Base-by-base conservation (phyloP, 2,113 vertebrate species). In the Dipodomys ordii region DNA sequence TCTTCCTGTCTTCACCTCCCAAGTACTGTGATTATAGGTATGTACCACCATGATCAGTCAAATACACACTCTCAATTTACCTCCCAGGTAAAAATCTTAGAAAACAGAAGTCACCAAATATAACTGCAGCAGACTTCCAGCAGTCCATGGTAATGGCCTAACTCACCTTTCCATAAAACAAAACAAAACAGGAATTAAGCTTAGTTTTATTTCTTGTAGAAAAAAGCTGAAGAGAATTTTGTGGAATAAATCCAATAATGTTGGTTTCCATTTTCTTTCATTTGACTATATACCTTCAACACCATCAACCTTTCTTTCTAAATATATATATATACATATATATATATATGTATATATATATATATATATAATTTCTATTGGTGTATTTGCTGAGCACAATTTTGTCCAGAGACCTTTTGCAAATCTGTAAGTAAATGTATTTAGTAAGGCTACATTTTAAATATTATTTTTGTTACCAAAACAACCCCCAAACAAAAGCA, bases 371-470 rank as follows among this genome's bases (percentile, higher is more conserved):
- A 39, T 39, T 35, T 62, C 92, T 87, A 78, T 72, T 25, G 57
- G 27, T 68, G 3, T 16, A 77, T 73, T 88, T 86, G 28, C 18
- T 25, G 90, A 83, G 27, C 62, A 64, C 22, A 49, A 18, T 86
- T 92, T 92, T 90, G 12, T 64, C 3, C 13, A 27, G 32, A 84
- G 27, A 44, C 9, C 12, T 71, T 71, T 93, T 79, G 81, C 2
- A 94, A 85, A 94, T 80, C 35, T 65, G 88, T 89, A 68, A 87
- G 53, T 93, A 91, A 85, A 74, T 85, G 46, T 32, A 85, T 76
- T 93, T 83, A 49, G 74, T 76, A 82, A 95, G 88, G 92, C 74
- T 82, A 84, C 27, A 76, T 81, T 72, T 87, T 85, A 84, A 87
- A 18, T 71, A 28, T 65, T 44, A 77, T 53, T 93, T 85, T 57